These are phyloP conservation scores for Anhinga anhinga DNA, from an alignment of 2,113 vertebrate genomes.

Conservation along the genomic window DNA sequence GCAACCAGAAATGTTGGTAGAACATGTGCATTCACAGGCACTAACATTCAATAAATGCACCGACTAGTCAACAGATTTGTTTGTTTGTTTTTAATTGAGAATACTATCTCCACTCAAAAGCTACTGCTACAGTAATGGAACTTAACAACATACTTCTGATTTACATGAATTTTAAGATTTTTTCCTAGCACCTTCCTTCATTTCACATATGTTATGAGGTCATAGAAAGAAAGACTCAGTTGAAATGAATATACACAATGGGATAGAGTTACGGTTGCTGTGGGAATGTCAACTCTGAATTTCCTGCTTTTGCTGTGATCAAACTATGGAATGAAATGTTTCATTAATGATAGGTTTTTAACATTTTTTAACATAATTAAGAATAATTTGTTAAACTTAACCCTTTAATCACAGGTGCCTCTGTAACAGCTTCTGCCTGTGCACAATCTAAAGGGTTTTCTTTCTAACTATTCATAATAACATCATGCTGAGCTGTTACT, in stretches of 20 bases:
- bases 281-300: conserved; percentile 15
- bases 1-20: not conserved
- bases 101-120: not conserved
- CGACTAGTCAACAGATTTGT: not conserved
- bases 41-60: not conserved
- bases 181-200: conserved; percentile 22
- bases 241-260: conserved; percentile 40
- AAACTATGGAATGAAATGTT: not conserved
- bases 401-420: not conserved
- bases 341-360: not conserved
- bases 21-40: not conserved
- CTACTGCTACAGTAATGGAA: not conserved
- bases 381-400: conserved; percentile 3
- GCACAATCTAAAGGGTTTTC: not conserved
- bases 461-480: not conserved
- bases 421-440: not conserved
- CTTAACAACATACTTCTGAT: not conserved
- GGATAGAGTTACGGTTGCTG: conserved; percentile 1
- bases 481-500: not conserved
- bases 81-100: not conserved
- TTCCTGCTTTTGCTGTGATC: conserved; percentile 35
- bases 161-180: not conserved
- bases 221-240: not conserved
- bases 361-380: not conserved
- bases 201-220: conserved; percentile 29